phyloP scores from a whole-genome alignment of 1,140 invertebrate species.

The Oryzaephilus surinamensis region DNA sequence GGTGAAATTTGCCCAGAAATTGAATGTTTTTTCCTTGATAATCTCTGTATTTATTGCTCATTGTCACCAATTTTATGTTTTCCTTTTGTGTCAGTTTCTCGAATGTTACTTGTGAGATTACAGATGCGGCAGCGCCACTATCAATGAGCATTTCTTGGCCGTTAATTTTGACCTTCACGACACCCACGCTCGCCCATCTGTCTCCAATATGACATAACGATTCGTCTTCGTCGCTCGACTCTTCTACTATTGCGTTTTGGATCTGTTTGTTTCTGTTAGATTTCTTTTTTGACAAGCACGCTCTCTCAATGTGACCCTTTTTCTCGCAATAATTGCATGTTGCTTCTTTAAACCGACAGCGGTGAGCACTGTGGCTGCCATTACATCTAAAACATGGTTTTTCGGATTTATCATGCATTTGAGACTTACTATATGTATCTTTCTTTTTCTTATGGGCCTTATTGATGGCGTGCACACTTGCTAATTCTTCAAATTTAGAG shows the following conservation, averaged over 20 bases:
- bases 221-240: neutral
- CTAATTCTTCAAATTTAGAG: too few relatives aligned
- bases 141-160: neutral
- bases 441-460: neutral
- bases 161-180: neutral
- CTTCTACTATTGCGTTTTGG: neutral
- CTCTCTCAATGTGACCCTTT: too few relatives aligned
- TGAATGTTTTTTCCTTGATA: too few relatives aligned
- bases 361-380: neutral
- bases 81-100: neutral
- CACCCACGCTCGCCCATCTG: neutral
- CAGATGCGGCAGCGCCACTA: neutral
- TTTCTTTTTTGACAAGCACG: neutral
- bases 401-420: neutral
- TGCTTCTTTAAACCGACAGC: constrained; percentile 3
- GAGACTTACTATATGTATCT: neutral
- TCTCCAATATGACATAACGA: neutral
- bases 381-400: constrained; percentile 3
- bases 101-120: constrained; percentile 3
- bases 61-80: neutral
- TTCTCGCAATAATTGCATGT: constrained; percentile 3
- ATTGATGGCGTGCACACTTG: too few relatives aligned
- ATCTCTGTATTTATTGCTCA: too few relatives aligned
- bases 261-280: neutral
- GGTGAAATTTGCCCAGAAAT: too few relatives aligned